phyloP scores from a whole-genome alignment of 2,113 vertebrate species.

The Lamprotornis superbus region DNA sequence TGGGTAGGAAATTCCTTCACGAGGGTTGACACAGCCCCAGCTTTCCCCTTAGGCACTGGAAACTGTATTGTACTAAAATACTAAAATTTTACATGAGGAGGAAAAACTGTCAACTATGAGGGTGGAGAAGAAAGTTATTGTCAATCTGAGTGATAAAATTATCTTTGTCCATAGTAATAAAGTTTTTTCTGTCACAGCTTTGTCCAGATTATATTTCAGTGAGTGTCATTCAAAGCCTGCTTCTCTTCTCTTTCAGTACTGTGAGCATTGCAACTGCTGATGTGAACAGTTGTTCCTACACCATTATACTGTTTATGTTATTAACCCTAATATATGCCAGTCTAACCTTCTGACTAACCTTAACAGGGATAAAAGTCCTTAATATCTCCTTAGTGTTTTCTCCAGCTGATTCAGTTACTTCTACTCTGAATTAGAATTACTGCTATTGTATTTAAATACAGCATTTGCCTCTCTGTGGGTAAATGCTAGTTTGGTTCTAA shows the following conservation, averaged over 20 bases:
- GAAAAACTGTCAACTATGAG: background rate
- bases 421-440: background rate
- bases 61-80: background rate
- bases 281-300: background rate
- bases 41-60: background rate
- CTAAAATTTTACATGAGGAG: background rate
- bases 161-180: background rate
- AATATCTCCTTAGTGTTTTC: background rate
- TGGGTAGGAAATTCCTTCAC: background rate
- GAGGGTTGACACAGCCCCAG: background rate
- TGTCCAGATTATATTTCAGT: background rate
- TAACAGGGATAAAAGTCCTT: background rate
- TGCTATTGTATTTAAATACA: background rate
- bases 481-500: constrained; percentile 13
- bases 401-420: background rate
- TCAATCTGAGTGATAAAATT: background rate
- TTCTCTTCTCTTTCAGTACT: background rate
- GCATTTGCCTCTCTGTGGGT: background rate
- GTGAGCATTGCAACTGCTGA: background rate
- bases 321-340: background rate
- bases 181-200: background rate
- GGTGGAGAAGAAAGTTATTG: background rate
- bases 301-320: background rate
- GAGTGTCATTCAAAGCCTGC: background rate
- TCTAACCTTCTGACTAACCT: background rate